phyloP scores from a whole-genome alignment of 2,888 invertebrate species.

The Sphinx pinastri region DNA sequence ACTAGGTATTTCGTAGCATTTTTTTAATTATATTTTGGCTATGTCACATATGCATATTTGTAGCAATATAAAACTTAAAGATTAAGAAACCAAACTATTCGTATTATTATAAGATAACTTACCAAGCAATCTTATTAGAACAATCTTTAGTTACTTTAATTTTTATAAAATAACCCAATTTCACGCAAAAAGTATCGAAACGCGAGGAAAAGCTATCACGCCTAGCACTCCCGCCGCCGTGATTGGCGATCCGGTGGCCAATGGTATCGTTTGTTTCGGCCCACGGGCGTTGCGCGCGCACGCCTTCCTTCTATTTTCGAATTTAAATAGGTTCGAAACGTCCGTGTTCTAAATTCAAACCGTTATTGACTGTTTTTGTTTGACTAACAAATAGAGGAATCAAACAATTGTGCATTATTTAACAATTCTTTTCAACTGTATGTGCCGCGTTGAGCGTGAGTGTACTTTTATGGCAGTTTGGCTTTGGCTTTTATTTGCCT shows the following conservation, averaged over 20 bases:
- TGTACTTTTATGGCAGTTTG: background rate
- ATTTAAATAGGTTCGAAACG: conserved; percentile 62
- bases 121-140: conserved; percentile 7
- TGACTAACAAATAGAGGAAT: background rate
- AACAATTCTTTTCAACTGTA: background rate
- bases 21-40: no score
- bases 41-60: no score
- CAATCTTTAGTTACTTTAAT: background rate
- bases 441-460: background rate
- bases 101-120: no score
- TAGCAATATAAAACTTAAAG: background rate
- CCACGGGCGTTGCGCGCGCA: conserved; percentile 69
- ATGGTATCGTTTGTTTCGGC: conserved; percentile 68
- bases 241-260: conserved; percentile 73
- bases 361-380: conserved; percentile 22
- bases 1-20: no score
- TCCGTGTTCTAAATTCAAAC: conserved; percentile 40
- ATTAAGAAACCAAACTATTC: background rate
- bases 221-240: conserved; percentile 63
- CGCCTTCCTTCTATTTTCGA: conserved; percentile 75
- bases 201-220: conserved; percentile 62
- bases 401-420: conserved; percentile 1
- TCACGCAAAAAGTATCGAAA: conserved; percentile 43
- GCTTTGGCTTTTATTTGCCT: background rate
- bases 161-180: conserved; percentile 31